phyloP scores from a whole-genome alignment of 2,888 invertebrate genomes.

The Aradus depressus region DNA sequence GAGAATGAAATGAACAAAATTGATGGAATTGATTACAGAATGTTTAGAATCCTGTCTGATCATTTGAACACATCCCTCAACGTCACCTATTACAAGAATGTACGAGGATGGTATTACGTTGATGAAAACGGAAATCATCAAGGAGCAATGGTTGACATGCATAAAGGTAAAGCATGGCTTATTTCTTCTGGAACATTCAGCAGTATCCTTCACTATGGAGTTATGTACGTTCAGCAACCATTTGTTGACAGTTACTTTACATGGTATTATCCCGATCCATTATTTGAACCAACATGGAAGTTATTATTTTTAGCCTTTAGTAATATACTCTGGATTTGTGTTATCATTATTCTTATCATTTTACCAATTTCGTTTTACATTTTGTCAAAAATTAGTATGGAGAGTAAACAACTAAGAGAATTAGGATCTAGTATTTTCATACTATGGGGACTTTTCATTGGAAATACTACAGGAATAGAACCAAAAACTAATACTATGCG shows the following conservation, averaged over 20 bases:
- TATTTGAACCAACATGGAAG: neutral
- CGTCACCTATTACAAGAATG: neutral
- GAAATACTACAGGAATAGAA: conserved; percentile 1
- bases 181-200: neutral
- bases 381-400: neutral
- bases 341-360: neutral
- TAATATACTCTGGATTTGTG: neutral
- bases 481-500: neutral
- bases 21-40: conserved; percentile 6
- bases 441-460: conserved; percentile 1
- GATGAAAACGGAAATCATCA: neutral
- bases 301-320: conserved; percentile 2
- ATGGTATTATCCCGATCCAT: conserved; percentile 8
- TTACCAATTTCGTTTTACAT: neutral
- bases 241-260: neutral
- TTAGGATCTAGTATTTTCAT: neutral
- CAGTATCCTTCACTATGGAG: conserved; percentile 1
- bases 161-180: neutral
- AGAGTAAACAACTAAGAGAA: neutral
- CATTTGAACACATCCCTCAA: neutral
- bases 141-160: conserved; percentile 2
- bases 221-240: neutral
- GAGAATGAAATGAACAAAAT: neutral
- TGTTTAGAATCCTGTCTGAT: neutral
- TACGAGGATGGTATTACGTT: neutral